These are phyloP conservation scores for Mizuhopecten yessoensis DNA, from an alignment of 1,140 invertebrate species.

Conservation along the genomic window DNA sequence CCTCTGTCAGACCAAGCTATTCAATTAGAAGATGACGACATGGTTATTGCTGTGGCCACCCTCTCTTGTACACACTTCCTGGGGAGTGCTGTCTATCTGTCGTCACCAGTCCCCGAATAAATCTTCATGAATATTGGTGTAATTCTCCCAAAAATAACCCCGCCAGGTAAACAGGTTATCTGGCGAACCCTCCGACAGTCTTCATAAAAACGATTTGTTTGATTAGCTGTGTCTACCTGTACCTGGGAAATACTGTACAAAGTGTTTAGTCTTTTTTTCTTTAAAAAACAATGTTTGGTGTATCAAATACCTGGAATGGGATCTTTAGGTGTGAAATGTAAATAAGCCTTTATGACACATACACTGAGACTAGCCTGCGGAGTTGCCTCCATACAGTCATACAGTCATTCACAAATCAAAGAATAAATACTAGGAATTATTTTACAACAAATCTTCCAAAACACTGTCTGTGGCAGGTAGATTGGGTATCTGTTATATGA, in stretches of 20 bases:
- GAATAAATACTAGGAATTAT: background rate
- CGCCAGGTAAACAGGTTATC: background rate
- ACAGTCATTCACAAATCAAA: background rate
- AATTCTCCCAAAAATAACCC: slow-evolving; percentile 5
- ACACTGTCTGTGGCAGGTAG: background rate
- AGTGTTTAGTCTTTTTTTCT: background rate
- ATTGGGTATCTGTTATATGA: background rate
- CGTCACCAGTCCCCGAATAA: background rate
- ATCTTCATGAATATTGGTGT: slow-evolving; percentile 13
- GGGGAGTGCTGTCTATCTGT: background rate
- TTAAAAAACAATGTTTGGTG: background rate
- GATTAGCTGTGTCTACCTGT: background rate
- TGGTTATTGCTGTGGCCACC: slow-evolving; percentile 2
- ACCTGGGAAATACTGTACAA: background rate
- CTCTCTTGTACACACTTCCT: background rate
- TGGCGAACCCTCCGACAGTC: background rate
- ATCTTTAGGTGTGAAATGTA: background rate
- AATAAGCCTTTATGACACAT: background rate
- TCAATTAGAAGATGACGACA: slow-evolving; percentile 8
- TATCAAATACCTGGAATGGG: background rate
- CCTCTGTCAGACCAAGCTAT: background rate
- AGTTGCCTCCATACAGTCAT: background rate
- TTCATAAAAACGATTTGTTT: background rate
- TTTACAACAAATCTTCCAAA: background rate
- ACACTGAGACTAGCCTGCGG: background rate